A percentile compares a stretch with the other conserved stretches of the same genome.
phyloP scores from a whole-genome alignment of 2,113 vertebrate species.

The Naja naja region DNA sequence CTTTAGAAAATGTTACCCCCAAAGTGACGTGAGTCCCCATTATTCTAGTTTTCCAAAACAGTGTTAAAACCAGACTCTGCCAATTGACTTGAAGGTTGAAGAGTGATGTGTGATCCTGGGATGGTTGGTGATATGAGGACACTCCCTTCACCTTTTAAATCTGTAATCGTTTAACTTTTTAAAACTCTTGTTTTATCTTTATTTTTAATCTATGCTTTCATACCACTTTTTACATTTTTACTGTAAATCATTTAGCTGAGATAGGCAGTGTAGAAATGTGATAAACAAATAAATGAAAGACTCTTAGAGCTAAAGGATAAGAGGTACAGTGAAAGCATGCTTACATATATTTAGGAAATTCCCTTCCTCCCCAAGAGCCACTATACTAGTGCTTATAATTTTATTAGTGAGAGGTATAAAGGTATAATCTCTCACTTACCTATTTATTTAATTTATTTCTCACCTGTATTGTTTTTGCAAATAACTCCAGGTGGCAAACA shows the following conservation, averaged over 20 bases:
- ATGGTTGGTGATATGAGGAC: background rate
- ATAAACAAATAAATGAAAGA: background rate
- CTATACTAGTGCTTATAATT: background rate
- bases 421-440: background rate
- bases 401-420: background rate
- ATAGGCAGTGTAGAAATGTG: background rate
- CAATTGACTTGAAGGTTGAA: background rate
- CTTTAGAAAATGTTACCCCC: background rate
- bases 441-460: background rate
- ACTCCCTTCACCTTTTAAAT: background rate
- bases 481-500: background rate
- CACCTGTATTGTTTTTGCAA: background rate
- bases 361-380: background rate
- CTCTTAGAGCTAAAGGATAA: background rate
- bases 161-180: background rate
- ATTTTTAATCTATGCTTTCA: background rate
- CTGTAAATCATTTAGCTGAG: background rate
- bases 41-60: background rate
- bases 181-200: background rate
- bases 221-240: background rate
- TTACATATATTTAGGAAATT: background rate
- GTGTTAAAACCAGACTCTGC: background rate
- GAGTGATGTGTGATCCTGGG: background rate
- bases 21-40: background rate
- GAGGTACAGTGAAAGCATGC: background rate